These are phyloP conservation scores for Chloroceryle inda DNA, from an alignment of 2,797 vertebrate genomes.

Conservation along the genomic window DNA sequence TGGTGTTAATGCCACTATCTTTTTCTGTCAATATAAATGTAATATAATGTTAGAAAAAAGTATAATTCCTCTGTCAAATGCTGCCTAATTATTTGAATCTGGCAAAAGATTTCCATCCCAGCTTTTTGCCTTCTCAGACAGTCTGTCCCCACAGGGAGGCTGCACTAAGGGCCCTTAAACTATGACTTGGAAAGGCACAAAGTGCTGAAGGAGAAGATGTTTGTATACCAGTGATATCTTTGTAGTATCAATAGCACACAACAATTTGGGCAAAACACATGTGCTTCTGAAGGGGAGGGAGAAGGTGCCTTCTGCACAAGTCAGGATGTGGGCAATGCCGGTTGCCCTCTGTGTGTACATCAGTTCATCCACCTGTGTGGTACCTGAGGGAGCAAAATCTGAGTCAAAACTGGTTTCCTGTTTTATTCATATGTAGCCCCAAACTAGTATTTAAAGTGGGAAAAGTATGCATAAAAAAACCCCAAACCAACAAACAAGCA, in stretches of 20 bases:
- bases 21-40: background rate
- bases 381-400: background rate
- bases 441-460: background rate
- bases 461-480: background rate
- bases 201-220: background rate
- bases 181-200: background rate
- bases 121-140: background rate
- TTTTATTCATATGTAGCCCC: background rate
- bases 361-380: background rate
- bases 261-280: background rate
- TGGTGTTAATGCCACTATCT: background rate
- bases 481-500: background rate
- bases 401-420: background rate
- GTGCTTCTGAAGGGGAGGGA: background rate
- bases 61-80: background rate
- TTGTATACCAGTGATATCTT: background rate
- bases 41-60: background rate
- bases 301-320: background rate
- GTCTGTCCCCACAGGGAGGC: background rate
- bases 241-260: background rate
- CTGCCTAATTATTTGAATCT: background rate
- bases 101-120: background rate
- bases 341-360: background rate
- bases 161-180: background rate
- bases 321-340: accelerated